phyloP scores from a whole-genome alignment of 1,140 invertebrate genomes.

The Chironomus striatipennis region DNA sequence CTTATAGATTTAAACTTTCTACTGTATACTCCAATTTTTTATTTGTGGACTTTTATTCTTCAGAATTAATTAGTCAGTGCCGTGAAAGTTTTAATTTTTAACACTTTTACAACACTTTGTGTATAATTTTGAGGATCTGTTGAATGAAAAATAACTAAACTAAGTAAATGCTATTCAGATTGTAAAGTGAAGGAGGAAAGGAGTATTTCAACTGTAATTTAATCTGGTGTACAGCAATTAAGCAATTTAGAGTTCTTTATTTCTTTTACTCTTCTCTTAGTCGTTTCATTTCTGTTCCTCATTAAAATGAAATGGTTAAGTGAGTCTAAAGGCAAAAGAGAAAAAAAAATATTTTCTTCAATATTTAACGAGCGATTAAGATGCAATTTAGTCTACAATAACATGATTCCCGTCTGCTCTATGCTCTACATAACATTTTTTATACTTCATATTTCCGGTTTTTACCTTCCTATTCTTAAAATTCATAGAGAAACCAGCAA shows the following conservation, averaged over 20 bases:
- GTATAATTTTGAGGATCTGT: too few species aligned
- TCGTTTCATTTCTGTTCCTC: not conserved
- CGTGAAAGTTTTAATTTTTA: too few species aligned
- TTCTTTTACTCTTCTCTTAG: not conserved
- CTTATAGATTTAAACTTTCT: not conserved
- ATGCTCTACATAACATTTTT: conserved; percentile 5
- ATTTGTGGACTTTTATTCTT: too few species aligned
- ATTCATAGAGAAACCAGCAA: too few species aligned
- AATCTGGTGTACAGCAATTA: not conserved
- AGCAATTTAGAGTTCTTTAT: not conserved
- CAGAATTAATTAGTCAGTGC: too few species aligned
- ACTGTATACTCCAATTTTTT: too few species aligned
- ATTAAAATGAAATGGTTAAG: conserved; percentile 9
- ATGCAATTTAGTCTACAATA: not conserved
- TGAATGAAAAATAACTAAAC: too few species aligned
- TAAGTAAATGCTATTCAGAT: too few species aligned
- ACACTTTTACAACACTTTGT: too few species aligned
- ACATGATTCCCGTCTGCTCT: not conserved
- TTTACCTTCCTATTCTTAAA: not conserved
- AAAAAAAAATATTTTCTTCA: not conserved
- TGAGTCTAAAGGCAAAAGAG: not conserved
- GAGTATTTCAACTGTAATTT: not conserved
- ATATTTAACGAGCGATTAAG: conserved; percentile 9
- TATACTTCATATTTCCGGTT: not conserved
- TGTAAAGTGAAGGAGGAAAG: too few species aligned